A percentile compares a stretch with the other conserved stretches of the same genome.
Conservation (phyloP, 1,140 invertebrate species). For the Penaeus indicus region DNA sequence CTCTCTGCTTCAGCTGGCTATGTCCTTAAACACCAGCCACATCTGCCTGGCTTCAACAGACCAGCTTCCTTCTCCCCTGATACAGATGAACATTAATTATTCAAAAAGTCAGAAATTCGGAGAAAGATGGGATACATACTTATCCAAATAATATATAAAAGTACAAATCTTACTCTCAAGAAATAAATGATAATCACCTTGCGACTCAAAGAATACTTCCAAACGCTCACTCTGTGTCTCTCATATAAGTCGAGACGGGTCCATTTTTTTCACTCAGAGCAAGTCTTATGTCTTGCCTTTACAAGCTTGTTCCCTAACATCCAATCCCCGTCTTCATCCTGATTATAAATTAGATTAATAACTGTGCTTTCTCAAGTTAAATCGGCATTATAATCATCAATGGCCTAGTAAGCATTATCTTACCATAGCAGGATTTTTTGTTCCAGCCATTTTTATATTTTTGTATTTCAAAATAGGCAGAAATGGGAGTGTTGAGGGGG, state of each 20-base stretch:
- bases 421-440: too few species aligned
- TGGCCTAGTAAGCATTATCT: too few species aligned
- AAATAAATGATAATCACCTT: conserved; percentile 41
- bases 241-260: conserved; percentile 97
- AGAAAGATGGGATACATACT: too few species aligned
- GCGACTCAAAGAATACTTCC: conserved; percentile 90
- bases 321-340: conserved; percentile 92
- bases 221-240: conserved; percentile 93
- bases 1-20: conserved; percentile 95
- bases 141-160: too few species aligned
- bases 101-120: too few species aligned
- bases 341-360: conserved; percentile 66
- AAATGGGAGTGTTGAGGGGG: too few species aligned
- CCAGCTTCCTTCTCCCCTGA: conserved; percentile 72
- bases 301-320: conserved; percentile 94
- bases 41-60: conserved; percentile 66
- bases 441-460: too few species aligned
- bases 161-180: too few species aligned
- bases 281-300: conserved; percentile 79
- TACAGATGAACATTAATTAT: conserved; percentile 70
- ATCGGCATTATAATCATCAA: too few species aligned
- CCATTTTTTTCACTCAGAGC: conserved; percentile 94
- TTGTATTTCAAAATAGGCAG: too few species aligned
- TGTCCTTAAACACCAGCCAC: conserved; percentile 81
- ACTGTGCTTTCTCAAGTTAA: too few species aligned